phyloP scores from a whole-genome alignment of 2,113 vertebrate species.

The Verasper variegatus region DNA sequence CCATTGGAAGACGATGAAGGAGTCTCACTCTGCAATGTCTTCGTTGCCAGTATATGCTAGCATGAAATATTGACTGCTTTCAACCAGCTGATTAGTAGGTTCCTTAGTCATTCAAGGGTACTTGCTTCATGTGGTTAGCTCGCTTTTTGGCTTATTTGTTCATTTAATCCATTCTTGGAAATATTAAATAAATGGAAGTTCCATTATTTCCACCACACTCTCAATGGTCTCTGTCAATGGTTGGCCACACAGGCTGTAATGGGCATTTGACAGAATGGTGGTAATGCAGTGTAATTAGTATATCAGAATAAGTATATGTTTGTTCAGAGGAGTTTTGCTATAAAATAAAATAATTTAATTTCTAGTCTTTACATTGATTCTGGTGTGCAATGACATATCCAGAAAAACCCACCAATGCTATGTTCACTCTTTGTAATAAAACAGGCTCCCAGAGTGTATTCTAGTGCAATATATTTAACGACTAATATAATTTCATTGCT shows the following conservation, averaged over 20 bases:
- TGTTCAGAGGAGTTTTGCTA: neutral
- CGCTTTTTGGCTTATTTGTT: slow-evolving; percentile 39
- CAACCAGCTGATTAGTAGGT: slow-evolving; percentile 38
- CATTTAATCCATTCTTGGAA: slow-evolving; percentile 29
- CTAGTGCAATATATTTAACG: slow-evolving; percentile 46
- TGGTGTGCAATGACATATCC: neutral
- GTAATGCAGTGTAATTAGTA: slow-evolving; percentile 10
- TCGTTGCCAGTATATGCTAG: slow-evolving; percentile 33
- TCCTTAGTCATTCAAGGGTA: slow-evolving; percentile 37
- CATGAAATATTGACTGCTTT: slow-evolving; percentile 55
- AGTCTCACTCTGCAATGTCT: slow-evolving; percentile 18
- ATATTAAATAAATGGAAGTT: slow-evolving; percentile 26
- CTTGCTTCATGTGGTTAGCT: slow-evolving; percentile 23
- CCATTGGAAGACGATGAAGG: slow-evolving; percentile 68
- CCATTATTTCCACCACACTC: slow-evolving; percentile 12
- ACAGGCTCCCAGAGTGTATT: slow-evolving; percentile 39
- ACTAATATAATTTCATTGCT: slow-evolving; percentile 57
- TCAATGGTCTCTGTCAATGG: slow-evolving; percentile 1
- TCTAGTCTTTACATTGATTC: slow-evolving; percentile 2
- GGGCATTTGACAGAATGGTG: slow-evolving; percentile 9
- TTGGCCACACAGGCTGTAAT: slow-evolving; percentile 25
- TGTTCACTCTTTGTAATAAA: slow-evolving; percentile 46
- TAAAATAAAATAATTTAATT: neutral
- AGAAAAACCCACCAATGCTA: slow-evolving; percentile 6
- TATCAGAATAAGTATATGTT: slow-evolving; percentile 3